Conservation (phyloP, 2,797 vertebrate species). For the Brachymystax lenok region DNA sequence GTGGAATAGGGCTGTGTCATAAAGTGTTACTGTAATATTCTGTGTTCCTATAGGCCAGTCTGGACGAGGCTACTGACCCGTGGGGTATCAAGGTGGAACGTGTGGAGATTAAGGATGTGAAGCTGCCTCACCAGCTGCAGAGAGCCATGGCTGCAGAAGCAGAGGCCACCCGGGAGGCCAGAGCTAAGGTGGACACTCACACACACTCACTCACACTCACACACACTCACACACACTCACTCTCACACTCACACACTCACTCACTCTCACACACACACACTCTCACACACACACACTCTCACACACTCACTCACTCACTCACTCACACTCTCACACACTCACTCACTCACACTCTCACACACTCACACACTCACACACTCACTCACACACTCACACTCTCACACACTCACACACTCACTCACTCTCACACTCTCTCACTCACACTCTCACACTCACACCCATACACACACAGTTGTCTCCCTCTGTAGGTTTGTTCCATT, state of each 20-base stretch:
- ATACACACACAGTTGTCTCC: no score
- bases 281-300: no score
- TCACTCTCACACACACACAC: no score
- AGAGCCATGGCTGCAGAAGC: conserved; percentile 84
- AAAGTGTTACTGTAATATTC: not conserved
- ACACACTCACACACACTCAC: not conserved
- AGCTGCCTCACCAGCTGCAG: conserved; percentile 78
- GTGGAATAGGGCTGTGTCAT: not conserved
- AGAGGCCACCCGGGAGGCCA: conserved; percentile 78
- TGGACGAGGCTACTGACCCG: conserved; percentile 79
- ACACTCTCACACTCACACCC: not conserved
- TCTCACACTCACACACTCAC: not conserved
- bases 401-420: no score
- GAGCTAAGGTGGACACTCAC: conserved; percentile 73
- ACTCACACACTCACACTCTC: no score
- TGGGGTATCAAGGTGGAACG: conserved; percentile 85
- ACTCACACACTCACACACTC: no score
- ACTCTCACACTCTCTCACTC: no score
- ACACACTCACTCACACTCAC: not conserved
- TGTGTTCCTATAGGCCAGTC: conserved; percentile 51
- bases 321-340: no score
- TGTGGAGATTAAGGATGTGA: conserved; percentile 84
- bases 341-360: no score
- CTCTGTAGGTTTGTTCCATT: not conserved
- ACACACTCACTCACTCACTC: no score